Evolutionary conservation across 2,113 vertebrate species (phyloP), one percentile per base, ranked within the genome.

Genomic region (Megaleporinus macrocephalus): DNA sequence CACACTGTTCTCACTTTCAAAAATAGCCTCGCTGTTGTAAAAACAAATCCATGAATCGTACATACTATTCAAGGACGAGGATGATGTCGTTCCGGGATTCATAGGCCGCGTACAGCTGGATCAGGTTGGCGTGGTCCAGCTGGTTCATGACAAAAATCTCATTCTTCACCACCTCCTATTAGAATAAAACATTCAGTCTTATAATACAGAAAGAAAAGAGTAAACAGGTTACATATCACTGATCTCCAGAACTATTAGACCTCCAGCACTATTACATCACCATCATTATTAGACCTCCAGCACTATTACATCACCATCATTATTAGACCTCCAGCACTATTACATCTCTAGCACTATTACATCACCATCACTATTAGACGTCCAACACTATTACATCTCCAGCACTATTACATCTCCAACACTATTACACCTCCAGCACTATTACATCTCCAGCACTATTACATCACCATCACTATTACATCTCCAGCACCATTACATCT

Each of bases 131-230:
- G 0, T 99, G 98, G 93, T 98, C 96, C 87, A 99, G 92, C 83
- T 98, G 97, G 91, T 99, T 99, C 98, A 99, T 99, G 49, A 99
- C 94, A 66, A 88, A 95, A 87, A 99, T 98, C 91, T 99, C 98
- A 77, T 98, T 99, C 92, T 95, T 99, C 73, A 97, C 96, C 86
- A 96, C 93, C 59, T 99, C 97, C 98, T 99, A 91, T 82, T 88
- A 88, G 91, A 90, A 71, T 79, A 85, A 89, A 82, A 84, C 13
- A 74, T n/a, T 14, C 5, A 41, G n/a, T 68, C 11, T 47, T 26
- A 20, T 13, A 62, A 47, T 13, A 0, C 9, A 7, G 1, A 78
- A 30, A 36, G 27, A 4, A 55, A 66, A 20, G 1, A 29, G 15
- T n/a, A 62, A 44, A 41, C 0, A 20, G 27, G 44, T 7, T 9